Evolutionary conservation across 2,797 vertebrate genomes (phyloP), one percentile per base, ranked within the genome.

Genomic region (Danio tinwini): DNA sequence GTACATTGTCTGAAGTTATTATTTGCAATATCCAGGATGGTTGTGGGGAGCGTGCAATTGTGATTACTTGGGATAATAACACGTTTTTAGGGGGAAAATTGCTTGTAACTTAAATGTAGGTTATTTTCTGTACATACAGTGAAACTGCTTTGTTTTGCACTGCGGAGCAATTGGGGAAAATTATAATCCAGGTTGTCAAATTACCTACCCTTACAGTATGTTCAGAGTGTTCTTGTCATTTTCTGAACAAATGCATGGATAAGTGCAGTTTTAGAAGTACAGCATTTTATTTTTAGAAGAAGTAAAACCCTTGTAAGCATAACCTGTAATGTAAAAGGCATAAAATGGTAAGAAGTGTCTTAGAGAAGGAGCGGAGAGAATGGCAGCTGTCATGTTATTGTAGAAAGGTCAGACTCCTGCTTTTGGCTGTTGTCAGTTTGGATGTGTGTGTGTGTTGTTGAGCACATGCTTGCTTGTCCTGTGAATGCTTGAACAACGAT

Each of bases 321-420:
- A 59, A 44, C 19, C 47, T 44, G 44, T 62, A 62, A 45, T 39
- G 29, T 42, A 63, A 52, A 52, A 68, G 47, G 11, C 19, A 59
- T 52, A 16, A 29, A 40, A 61, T 58, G 39, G 16, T 13, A 56
- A 40, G 11, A 63, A 40, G 37, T 63, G 10, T 76, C 17, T 52
- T 45, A 17, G 56, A 58, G 65, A 61, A 12, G 29, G n/a, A 40
- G 42, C 21, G 3, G 42, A 52, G 39, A 69, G 67, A 62, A 59
- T 62, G 56, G 49, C 56, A 78, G 56, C 56, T 42, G 67, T 78
- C 67, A 10, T 70, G 55, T n/a, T 42, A 17, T 4, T 13, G 16
- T 17, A 21, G 76, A 70, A 71, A 78, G 56, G 76, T 70, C 76
- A 70, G 17, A 45, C 39, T 71, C 53, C 74, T 45, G 80, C 58